A percentile compares a stretch with the other conserved stretches of the same genome.
Evolutionary conservation across 1,140 invertebrate species (phyloP).

Genomic region (Panulirus ornatus): DNA sequence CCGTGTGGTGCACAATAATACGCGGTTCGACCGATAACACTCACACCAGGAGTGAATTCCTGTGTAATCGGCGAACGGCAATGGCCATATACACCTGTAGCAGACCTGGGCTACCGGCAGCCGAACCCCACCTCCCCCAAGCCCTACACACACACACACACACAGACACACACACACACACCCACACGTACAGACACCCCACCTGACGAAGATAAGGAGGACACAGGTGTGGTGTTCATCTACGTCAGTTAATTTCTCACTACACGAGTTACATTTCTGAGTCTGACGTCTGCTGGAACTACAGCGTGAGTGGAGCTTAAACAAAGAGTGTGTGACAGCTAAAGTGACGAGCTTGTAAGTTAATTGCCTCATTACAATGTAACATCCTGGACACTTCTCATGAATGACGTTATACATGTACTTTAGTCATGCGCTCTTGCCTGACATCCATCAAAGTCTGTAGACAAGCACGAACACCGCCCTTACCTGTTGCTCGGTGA

Average conservation of each 20-base stretch:
- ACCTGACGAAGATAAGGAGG: not conserved
- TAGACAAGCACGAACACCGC: not conserved
- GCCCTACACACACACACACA: not conserved
- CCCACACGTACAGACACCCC: not conserved
- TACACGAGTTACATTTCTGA: too few relatives aligned
- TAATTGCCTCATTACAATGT: too few relatives aligned
- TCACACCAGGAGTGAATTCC: not conserved
- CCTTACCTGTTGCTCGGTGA: not conserved
- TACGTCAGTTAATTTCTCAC: not conserved
- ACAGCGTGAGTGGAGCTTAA: too few relatives aligned
- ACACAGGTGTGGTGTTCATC: not conserved
- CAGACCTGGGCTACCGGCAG: not conserved
- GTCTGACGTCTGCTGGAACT: too few relatives aligned
- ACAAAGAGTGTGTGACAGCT: too few relatives aligned
- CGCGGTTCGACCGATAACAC: not conserved
- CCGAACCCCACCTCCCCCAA: not conserved
- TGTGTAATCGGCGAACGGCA: not conserved
- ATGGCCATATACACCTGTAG: not conserved
- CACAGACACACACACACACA: not conserved
- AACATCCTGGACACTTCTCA: too few relatives aligned
- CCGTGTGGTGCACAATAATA: not conserved
- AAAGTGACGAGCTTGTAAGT: too few relatives aligned
- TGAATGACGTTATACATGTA: too few relatives aligned
- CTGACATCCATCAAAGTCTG: too few relatives aligned
- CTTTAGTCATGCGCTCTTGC: too few relatives aligned